These are phyloP conservation scores for Eupithecia subfuscata DNA, from an alignment of 2,888 invertebrate genomes.

Conservation along the genomic window DNA sequence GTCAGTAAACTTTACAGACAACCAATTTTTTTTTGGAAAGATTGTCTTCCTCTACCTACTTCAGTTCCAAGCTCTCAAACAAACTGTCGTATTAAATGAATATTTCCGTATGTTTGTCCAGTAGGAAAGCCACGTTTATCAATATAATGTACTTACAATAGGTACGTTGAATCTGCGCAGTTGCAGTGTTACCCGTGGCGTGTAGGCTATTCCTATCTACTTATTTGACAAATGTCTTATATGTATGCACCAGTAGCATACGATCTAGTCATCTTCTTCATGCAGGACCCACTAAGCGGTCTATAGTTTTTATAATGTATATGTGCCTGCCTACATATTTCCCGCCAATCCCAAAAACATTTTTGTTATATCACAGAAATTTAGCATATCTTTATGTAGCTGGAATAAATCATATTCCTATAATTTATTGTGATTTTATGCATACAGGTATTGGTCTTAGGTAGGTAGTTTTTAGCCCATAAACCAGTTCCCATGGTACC, in stretches of 20 bases:
- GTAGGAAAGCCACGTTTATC: neutral
- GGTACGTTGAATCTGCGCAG: neutral
- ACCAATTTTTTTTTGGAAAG: neutral
- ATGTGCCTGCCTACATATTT: no score
- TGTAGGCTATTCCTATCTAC: neutral
- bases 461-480: no score
- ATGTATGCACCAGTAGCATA: neutral
- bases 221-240: neutral
- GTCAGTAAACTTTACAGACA: no score
- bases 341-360: no score
- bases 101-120: neutral
- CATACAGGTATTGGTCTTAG: no score
- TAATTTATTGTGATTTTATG: no score
- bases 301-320: neutral
- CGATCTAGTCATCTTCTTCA: neutral
- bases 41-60: neutral
- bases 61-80: neutral
- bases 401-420: no score
- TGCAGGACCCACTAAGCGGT: neutral
- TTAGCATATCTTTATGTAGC: no score
- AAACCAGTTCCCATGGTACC: no score
- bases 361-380: no score
- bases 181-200: neutral
- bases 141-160: neutral
- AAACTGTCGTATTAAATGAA: neutral